These are phyloP conservation scores for Hylyphantes graminicola DNA, from an alignment of 1,140 invertebrate genomes.

Conservation along the genomic window DNA sequence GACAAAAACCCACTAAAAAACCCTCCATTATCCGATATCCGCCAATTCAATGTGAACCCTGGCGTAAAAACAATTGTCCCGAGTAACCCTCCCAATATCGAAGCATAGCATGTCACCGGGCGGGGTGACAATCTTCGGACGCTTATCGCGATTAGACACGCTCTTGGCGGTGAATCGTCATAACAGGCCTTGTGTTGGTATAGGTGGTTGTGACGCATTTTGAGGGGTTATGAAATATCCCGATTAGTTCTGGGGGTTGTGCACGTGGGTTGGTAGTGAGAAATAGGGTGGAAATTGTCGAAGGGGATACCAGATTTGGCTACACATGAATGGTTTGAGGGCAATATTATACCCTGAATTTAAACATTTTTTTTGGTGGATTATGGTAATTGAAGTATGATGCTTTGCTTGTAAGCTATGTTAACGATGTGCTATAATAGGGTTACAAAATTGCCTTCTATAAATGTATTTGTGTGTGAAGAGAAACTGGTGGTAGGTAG, in stretches of 20 bases:
- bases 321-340: no score
- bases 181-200: no score
- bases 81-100: neutral
- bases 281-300: conserved; percentile 8
- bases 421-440: no score
- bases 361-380: no score
- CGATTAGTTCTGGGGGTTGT: conserved; percentile 16
- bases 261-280: neutral
- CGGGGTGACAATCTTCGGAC: conserved; percentile 17
- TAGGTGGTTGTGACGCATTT: no score
- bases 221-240: neutral
- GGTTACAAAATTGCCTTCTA: no score
- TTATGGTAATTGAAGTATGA: no score
- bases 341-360: no score
- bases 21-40: neutral
- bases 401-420: no score
- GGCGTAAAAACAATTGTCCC: neutral
- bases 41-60: neutral
- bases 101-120: conserved; percentile 1
- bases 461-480: no score
- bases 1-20: neutral
- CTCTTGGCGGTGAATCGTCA: neutral
- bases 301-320: no score
- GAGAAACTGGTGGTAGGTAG: no score
- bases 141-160: conserved; percentile 25